phyloP scores from a whole-genome alignment of 2,888 invertebrate species.

The Cybosia mesomella region DNA sequence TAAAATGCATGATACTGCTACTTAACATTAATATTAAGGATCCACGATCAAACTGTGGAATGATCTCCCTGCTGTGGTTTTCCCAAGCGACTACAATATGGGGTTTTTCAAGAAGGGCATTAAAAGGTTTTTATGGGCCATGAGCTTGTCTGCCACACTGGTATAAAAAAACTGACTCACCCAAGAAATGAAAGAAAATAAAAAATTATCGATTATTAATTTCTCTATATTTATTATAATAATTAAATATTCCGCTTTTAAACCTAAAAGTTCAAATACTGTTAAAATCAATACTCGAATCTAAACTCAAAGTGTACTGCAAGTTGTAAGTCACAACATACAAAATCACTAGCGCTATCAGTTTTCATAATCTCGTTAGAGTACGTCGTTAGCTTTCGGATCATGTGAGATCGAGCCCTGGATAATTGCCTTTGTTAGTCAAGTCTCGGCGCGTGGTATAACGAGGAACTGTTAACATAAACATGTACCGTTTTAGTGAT shows the following conservation, averaged over 20 bases:
- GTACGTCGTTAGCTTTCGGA: slow-evolving; percentile 45
- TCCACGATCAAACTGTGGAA: too few relatives aligned
- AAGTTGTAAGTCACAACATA: not conserved
- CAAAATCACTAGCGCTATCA: slow-evolving; percentile 30
- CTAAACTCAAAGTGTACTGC: not conserved
- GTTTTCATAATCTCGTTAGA: slow-evolving; percentile 50
- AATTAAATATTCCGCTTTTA: not conserved
- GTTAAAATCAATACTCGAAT: not conserved
- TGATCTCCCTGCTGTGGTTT: too few relatives aligned
- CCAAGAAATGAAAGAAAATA: too few relatives aligned
- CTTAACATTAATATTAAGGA: too few relatives aligned
- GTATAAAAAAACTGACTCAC: too few relatives aligned
- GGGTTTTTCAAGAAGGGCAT: too few relatives aligned
- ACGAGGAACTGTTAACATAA: not conserved
- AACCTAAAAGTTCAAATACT: not conserved
- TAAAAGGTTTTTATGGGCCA: too few relatives aligned
- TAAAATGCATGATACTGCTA: too few relatives aligned
- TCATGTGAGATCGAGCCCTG: slow-evolving; percentile 38
- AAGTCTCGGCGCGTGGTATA: not conserved
- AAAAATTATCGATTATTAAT: not conserved
- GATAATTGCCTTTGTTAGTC: slow-evolving; percentile 50
- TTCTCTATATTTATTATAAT: too few relatives aligned
- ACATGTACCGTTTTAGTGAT: not conserved
- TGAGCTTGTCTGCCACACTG: too few relatives aligned
- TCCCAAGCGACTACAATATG: too few relatives aligned